Percentiles rank a stretch among this genome's conserved stretches.
Conservation (phyloP, 2,113 vertebrate species). For the Lutjanus erythropterus region DNA sequence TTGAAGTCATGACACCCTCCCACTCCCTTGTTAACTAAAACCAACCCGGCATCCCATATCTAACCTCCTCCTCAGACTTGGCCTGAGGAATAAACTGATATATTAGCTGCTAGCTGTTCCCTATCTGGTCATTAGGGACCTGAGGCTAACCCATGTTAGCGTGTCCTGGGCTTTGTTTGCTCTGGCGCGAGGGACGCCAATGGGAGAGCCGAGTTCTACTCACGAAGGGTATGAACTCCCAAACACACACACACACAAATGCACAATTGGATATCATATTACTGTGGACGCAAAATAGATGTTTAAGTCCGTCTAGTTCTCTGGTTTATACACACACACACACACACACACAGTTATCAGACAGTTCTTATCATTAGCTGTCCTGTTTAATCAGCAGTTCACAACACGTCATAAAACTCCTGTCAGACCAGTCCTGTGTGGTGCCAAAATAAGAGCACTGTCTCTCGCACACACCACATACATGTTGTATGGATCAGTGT, state of each 20-base stretch:
- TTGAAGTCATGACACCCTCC: constrained; percentile 29
- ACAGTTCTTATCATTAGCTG: constrained; percentile 1
- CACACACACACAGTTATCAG: neutral
- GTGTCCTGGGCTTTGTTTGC: constrained; percentile 20
- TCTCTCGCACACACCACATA: constrained; percentile 5
- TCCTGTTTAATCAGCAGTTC: neutral
- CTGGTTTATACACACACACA: no score
- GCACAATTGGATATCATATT: constrained; percentile 1
- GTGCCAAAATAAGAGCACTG: neutral
- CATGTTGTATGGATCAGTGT: constrained; percentile 16
- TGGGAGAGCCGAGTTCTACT: constrained; percentile 6
- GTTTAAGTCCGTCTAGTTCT: neutral
- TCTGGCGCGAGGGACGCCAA: neutral
- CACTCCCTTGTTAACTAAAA: constrained; percentile 36
- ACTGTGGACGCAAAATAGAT: neutral
- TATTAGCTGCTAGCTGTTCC: constrained; percentile 43
- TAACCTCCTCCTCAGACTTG: constrained; percentile 12
- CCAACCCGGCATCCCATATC: constrained; percentile 5
- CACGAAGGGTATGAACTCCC: neutral
- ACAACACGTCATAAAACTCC: neutral
- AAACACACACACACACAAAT: constrained; percentile 10
- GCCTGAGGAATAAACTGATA: constrained; percentile 11
- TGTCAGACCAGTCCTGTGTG: neutral
- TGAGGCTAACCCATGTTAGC: constrained; percentile 13
- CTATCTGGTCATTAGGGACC: constrained; percentile 26